Conservation (phyloP, 2,113 vertebrate genomes). For the Grammomys surdaster region DNA sequence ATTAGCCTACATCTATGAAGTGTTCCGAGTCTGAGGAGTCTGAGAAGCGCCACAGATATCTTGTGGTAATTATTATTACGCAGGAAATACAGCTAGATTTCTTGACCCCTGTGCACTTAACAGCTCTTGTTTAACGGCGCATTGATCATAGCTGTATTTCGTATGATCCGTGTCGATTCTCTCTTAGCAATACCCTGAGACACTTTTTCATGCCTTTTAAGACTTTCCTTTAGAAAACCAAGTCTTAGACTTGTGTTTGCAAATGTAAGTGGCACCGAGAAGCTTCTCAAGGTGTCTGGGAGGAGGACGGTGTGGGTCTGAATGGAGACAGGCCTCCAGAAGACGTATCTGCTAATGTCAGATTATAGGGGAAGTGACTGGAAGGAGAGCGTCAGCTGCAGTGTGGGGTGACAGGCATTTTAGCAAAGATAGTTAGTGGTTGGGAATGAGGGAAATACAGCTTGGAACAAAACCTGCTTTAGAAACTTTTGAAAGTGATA, state of each 20-base stretch:
- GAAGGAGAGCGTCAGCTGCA: background rate
- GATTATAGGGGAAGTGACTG: background rate
- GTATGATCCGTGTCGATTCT: slow-evolving; percentile 60
- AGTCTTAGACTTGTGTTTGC: slow-evolving; percentile 61
- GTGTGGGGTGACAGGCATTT: background rate
- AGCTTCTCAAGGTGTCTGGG: background rate
- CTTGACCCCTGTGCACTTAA: slow-evolving; percentile 60
- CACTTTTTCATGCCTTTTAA: slow-evolving; percentile 55
- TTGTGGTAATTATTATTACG: slow-evolving; percentile 76
- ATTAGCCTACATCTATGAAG: slow-evolving; percentile 71
- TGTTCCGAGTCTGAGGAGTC: slow-evolving; percentile 44
- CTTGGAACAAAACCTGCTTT: slow-evolving; percentile 36
- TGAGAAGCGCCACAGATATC: slow-evolving; percentile 38
- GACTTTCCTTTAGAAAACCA: slow-evolving; percentile 61
- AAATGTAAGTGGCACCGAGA: background rate
- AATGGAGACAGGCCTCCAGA: background rate
- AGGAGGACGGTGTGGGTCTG: background rate
- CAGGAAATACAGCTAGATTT: slow-evolving; percentile 64
- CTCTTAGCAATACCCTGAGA: slow-evolving; percentile 40
- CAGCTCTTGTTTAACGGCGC: slow-evolving; percentile 69
- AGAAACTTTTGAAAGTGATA: background rate
- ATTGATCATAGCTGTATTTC: slow-evolving; percentile 67
- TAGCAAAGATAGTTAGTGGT: background rate
- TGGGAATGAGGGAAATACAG: background rate
- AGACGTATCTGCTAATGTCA: background rate